These are phyloP conservation scores for Pterobdella sp. DNA, from an alignment of 2,888 invertebrate genomes.

Conservation along the genomic window DNA sequence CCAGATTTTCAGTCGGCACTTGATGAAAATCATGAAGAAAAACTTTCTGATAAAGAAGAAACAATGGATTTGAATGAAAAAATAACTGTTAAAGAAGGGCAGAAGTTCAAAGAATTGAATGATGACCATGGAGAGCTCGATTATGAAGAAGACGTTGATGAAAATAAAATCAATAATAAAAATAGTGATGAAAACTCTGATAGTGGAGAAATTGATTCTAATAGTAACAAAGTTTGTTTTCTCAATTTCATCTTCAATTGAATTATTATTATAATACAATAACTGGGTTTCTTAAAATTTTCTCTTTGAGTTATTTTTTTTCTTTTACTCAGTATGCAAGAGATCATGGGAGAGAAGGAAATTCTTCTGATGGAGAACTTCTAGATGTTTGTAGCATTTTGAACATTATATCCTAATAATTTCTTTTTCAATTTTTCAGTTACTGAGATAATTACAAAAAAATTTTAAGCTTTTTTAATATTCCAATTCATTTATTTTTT, in stretches of 20 bases:
- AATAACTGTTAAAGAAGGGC: too few relatives aligned
- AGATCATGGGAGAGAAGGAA: constrained; percentile 19
- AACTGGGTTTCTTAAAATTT: neutral
- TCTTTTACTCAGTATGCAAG: constrained; percentile 30
- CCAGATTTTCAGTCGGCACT: neutral
- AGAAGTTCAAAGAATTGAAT: too few relatives aligned
- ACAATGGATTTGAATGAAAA: neutral
- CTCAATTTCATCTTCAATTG: neutral
- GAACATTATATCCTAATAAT: too few relatives aligned
- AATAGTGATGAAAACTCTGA: constrained; percentile 21
- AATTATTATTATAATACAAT: neutral
- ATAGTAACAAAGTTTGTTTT: neutral
- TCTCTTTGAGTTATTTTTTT: neutral
- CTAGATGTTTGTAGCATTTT: constrained; percentile 44
- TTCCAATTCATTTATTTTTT: too few relatives aligned
- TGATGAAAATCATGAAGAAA: neutral
- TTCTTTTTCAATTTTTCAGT: too few relatives aligned
- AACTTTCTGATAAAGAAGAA: neutral
- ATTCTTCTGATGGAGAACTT: constrained; percentile 50
- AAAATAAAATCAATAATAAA: constrained; percentile 35
- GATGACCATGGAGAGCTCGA: constrained; percentile 52
- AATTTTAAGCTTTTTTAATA: too few relatives aligned
- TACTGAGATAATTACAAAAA: too few relatives aligned
- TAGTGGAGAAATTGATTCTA: constrained; percentile 2
- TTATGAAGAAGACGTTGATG: constrained; percentile 46